These are phyloP conservation scores for Enteromius unitaeniatus DNA, from an alignment of 2,797 vertebrate genomes.

Conservation along the genomic window DNA sequence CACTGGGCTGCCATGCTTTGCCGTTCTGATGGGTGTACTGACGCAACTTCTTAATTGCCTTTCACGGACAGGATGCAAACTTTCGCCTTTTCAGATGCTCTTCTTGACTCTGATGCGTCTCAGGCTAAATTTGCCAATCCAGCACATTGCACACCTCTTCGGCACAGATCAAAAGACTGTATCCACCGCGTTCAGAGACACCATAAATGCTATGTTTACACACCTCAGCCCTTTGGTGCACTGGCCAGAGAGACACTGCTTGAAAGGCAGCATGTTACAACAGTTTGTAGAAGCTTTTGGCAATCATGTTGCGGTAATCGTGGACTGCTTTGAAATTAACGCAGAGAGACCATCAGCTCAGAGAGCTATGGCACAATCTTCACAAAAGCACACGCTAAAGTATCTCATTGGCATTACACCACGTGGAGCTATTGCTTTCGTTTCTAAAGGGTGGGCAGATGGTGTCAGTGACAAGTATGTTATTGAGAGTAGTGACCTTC, in stretches of 20 bases:
- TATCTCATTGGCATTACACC: slow-evolving; percentile 35
- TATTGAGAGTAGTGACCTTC: slow-evolving; percentile 16
- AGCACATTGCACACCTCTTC: slow-evolving; percentile 3
- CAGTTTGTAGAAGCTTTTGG: slow-evolving; percentile 14
- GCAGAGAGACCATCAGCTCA: neutral
- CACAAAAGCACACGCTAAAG: neutral
- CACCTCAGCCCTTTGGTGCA: slow-evolving; percentile 20
- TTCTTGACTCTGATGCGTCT: slow-evolving; percentile 4
- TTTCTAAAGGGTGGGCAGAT: slow-evolving; percentile 26
- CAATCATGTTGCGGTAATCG: neutral
- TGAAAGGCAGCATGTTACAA: neutral
- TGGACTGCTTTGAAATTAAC: slow-evolving; percentile 13
- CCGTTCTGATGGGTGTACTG: neutral
- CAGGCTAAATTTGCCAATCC: neutral
- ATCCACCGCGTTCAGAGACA: slow-evolving; percentile 4
- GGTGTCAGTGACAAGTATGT: slow-evolving; percentile 22
- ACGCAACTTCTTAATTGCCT: neutral
- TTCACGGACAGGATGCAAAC: neutral
- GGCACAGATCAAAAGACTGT: neutral
- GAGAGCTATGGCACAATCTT: neutral
- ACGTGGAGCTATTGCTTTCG: slow-evolving; percentile 25
- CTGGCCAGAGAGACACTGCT: slow-evolving; percentile 17
- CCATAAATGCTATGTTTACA: slow-evolving; percentile 4
- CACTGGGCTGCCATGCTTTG: neutral
- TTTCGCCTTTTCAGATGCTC: neutral